Percentiles rank a stretch among this genome's conserved stretches.
phyloP scores from a whole-genome alignment of 2,888 invertebrate species.

The Galerucella calmariensis region DNA sequence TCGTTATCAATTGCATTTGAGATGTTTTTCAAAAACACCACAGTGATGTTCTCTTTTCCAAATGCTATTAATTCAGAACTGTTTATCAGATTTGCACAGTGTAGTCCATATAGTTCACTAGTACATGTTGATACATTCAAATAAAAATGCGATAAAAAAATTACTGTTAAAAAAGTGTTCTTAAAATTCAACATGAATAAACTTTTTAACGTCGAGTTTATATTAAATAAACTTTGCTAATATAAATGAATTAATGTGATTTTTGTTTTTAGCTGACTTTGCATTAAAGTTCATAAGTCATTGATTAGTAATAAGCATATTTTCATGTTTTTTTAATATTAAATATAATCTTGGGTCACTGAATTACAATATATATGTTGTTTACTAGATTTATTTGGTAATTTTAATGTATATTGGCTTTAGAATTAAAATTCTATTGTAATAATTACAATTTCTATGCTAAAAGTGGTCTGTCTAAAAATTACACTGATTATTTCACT shows the following conservation, averaged over 20 bases:
- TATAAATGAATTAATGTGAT: neutral
- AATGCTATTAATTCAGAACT: neutral
- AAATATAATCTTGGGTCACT: neutral
- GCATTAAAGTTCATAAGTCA: constrained; percentile 2
- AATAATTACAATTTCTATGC: too few species aligned
- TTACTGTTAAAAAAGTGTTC: constrained; percentile 2
- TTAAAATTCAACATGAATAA: neutral
- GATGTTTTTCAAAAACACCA: constrained; percentile 33
- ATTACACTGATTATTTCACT: too few species aligned
- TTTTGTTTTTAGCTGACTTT: neutral
- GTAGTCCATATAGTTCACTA: constrained; percentile 25
- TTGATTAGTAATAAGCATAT: neutral
- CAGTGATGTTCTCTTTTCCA: constrained; percentile 16
- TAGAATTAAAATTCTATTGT: too few species aligned
- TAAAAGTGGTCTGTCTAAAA: too few species aligned
- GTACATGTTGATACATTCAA: constrained; percentile 24
- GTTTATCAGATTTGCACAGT: constrained; percentile 34
- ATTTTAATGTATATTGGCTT: too few species aligned
- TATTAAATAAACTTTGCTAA: neutral
- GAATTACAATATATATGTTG: neutral
- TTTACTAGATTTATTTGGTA: too few species aligned
- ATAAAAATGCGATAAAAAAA: constrained; percentile 1
- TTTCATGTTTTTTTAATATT: neutral
- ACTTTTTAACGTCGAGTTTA: neutral
- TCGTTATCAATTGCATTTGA: constrained; percentile 25